Evolutionary conservation across 2,113 vertebrate genomes (phyloP), one percentile per base, ranked within the genome.

Genomic region (Catharus minimus): DNA sequence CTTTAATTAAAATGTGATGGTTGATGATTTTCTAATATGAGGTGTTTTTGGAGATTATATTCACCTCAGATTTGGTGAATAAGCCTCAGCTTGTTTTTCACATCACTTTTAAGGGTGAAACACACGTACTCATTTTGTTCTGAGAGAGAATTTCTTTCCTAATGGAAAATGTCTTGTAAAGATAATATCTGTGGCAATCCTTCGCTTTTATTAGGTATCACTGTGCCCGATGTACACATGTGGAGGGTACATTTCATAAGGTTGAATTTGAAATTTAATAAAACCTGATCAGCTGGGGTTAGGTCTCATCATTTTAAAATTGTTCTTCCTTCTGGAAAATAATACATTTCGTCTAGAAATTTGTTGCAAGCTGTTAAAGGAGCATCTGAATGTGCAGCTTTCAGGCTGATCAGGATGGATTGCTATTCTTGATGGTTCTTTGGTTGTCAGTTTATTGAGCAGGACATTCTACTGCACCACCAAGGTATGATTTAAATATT

Each of bases 161-260:
- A 91, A 91, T 71, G 36, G 44, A 94, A 90, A 94, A 77, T 41
- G 24, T 60, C 82, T 78, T 71, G 47, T 60, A 74, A 69, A 90
- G 88, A 86, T 80, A 82, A 2, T 49, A 91, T 86, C 89, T 86
- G 13, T 22, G 79, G 50, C 43, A 88, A 74, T 36, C 30, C 32
- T 82, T 86, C 2, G 5, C 49, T 89, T 89, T 82, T 85, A 77
- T 62, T 58, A 88, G 47, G 22, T 74, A 94, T 65, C 55, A 53
- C 41, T 80, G 44, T 67, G 68, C n/a, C 60, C 26, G 13, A 82
- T 58, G 60, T 56, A 79, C 64, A 73, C 47, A 44, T 12, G 13
- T 28, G 62, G 22, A 74, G 30, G 36, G 83, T 23, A 67, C 36
- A 74, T 77, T 86, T 81, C 68, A 88, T 77, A 86, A 20, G 17